Evolutionary conservation across 92 coral and sea anemone species (phyloP).

Genomic region (Umimayanthus kanabou): DNA sequence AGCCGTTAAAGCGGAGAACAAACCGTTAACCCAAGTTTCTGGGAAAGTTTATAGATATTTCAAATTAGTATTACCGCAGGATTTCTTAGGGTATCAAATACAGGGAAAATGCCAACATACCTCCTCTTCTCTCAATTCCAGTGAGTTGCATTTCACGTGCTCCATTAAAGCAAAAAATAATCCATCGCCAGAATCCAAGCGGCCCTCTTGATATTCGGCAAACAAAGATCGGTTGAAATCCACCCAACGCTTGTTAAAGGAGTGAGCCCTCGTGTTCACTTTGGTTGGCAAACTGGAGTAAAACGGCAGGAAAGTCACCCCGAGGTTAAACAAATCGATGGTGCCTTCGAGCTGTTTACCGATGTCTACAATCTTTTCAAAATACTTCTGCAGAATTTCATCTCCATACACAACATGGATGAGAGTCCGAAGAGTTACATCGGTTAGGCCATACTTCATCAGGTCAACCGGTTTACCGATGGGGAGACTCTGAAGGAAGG

Average conservation of each 20-base stretch:
- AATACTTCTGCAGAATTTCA: slow-evolving; percentile 71
- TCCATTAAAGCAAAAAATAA: slow-evolving; percentile 84
- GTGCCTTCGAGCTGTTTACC: slow-evolving; percentile 63
- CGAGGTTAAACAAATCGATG: slow-evolving; percentile 59
- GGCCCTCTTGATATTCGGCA: slow-evolving; percentile 78
- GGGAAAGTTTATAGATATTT: too few relatives aligned
- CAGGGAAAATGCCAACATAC: slow-evolving; percentile 40
- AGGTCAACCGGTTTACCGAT: slow-evolving; percentile 69
- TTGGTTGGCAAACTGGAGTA: slow-evolving; percentile 77
- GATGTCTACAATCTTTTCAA: slow-evolving; percentile 61
- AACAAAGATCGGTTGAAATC: slow-evolving; percentile 75
- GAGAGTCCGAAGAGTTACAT: slow-evolving; percentile 78
- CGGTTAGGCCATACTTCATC: slow-evolving; percentile 56
- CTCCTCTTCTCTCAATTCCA: slow-evolving; percentile 79
- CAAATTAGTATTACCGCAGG: too few relatives aligned
- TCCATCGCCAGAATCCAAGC: slow-evolving; percentile 69
- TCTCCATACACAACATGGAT: slow-evolving; percentile 79
- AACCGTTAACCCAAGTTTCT: too few relatives aligned
- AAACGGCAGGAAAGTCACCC: slow-evolving; percentile 76
- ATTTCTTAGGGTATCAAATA: too few relatives aligned
- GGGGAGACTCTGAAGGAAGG: slow-evolving; percentile 64
- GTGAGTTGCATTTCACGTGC: slow-evolving; percentile 69
- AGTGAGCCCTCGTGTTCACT: slow-evolving; percentile 55
- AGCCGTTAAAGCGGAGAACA: too few relatives aligned
- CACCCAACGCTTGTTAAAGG: slow-evolving; percentile 76